Evolutionary conservation across 1,140 invertebrate genomes (phyloP).

Genomic region (Caerostris extrusa): DNA sequence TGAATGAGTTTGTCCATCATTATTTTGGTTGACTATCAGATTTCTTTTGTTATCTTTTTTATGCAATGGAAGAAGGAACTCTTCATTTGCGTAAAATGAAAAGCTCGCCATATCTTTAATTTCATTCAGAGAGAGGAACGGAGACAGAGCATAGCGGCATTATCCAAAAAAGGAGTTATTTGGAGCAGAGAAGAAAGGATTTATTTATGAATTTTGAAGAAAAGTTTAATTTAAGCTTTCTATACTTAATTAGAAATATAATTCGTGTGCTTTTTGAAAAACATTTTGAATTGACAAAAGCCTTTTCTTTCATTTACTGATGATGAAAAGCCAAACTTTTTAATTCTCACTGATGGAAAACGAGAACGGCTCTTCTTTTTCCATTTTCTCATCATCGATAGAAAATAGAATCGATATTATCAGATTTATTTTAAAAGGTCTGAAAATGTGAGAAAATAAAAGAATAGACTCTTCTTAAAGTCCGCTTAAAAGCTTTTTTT

Average conservation of each 20-base stretch:
- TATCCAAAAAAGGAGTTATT: not conserved
- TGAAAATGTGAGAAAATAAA: too few relatives aligned
- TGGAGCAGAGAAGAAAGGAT: conserved; percentile 5
- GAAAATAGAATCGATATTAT: conserved; percentile 52
- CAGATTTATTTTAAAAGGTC: conserved; percentile 7
- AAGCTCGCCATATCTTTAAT: conserved; percentile 2
- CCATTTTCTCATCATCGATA: conserved; percentile 34
- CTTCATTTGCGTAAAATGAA: not conserved
- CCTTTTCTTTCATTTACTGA: conserved; percentile 32
- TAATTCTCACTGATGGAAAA: conserved; percentile 26
- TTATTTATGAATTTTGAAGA: not conserved
- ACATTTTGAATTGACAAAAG: not conserved
- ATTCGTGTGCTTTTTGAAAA: not conserved
- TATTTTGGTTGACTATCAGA: not conserved
- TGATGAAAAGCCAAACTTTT: not conserved
- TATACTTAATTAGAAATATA: conserved; percentile 34
- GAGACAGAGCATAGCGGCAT: conserved; percentile 5
- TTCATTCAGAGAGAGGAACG: not conserved
- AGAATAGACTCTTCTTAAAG: not conserved
- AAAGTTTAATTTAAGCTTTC: not conserved
- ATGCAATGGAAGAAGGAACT: not conserved
- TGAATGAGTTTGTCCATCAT: not conserved
- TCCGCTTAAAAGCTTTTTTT: not conserved
- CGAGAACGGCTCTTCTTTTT: not conserved
- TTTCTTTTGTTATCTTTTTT: not conserved